Conservation (phyloP, 2,888 invertebrate species). For the Cordilura impudica region DNA sequence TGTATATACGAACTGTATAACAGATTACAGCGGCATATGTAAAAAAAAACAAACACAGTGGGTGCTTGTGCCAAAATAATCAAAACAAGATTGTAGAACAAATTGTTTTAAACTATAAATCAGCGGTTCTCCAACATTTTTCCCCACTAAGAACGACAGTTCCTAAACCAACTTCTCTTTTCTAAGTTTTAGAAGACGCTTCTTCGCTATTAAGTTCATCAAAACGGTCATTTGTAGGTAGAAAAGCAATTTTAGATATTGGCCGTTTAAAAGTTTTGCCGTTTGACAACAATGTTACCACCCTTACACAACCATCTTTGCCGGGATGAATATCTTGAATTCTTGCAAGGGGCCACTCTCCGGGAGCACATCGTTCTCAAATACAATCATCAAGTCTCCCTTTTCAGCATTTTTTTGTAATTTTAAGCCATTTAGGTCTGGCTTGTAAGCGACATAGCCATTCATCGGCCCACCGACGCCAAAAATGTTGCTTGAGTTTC, state of each 20-base stretch:
- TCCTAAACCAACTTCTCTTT: too few species aligned
- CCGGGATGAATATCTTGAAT: too few species aligned
- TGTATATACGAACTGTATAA: too few species aligned
- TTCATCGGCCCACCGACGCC: neutral
- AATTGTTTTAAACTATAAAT: too few species aligned
- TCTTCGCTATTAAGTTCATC: neutral
- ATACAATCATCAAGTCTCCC: conserved; percentile 9
- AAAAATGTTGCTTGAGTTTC: neutral
- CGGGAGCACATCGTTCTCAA: neutral
- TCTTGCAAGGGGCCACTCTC: neutral
- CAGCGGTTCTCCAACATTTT: conserved; percentile 4
- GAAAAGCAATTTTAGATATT: neutral
- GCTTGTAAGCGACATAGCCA: too few species aligned
- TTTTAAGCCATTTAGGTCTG: conserved; percentile 13
- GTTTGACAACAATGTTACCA: neutral
- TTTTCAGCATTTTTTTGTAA: conserved; percentile 8
- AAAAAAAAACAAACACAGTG: too few species aligned
- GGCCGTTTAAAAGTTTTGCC: too few species aligned
- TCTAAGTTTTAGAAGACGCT: too few species aligned
- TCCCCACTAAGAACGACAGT: conserved; percentile 2
- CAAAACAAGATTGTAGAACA: too few species aligned
- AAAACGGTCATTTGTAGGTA: neutral
- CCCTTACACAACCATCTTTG: too few species aligned
- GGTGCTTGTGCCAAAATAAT: too few species aligned
- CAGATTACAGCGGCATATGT: too few species aligned